These are phyloP conservation scores for Gerosis bhagava DNA, from an alignment of 2,888 invertebrate species.

Conservation along the genomic window DNA sequence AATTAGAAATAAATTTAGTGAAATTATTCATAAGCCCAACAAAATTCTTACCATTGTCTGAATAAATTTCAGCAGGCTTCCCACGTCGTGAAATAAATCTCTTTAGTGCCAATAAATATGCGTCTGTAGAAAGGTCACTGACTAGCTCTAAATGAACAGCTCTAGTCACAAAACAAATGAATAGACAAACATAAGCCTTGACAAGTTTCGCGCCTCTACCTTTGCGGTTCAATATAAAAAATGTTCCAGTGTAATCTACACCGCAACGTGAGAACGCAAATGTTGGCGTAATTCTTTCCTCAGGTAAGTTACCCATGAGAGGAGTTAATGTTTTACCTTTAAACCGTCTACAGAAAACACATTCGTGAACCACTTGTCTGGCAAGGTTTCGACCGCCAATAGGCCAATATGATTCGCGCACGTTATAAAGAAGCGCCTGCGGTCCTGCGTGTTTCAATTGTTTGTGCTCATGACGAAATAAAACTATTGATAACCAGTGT, in stretches of 20 bases:
- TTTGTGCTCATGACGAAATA: constrained; percentile 27
- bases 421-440: constrained; percentile 22
- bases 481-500: constrained; percentile 13
- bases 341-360: constrained; percentile 11
- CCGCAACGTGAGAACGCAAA: constrained; percentile 5
- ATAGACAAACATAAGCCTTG: no score
- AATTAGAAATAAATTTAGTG: no score
- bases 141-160: no score
- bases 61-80: no score
- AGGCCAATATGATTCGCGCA: constrained; percentile 11
- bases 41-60: no score
- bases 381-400: constrained; percentile 24
- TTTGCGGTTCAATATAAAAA: no score
- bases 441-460: constrained; percentile 26
- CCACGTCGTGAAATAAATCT: no score
- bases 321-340: constrained; percentile 5
- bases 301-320: constrained; percentile 18
- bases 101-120: no score
- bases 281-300: constrained; percentile 10
- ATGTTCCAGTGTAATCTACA: constrained; percentile 13
- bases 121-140: no score
- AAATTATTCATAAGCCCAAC: no score
- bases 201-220: no score
- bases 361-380: constrained; percentile 19
- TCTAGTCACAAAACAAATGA: no score